phyloP scores from a whole-genome alignment of 2,888 invertebrate genomes.

The Osedax fenrisi region DNA sequence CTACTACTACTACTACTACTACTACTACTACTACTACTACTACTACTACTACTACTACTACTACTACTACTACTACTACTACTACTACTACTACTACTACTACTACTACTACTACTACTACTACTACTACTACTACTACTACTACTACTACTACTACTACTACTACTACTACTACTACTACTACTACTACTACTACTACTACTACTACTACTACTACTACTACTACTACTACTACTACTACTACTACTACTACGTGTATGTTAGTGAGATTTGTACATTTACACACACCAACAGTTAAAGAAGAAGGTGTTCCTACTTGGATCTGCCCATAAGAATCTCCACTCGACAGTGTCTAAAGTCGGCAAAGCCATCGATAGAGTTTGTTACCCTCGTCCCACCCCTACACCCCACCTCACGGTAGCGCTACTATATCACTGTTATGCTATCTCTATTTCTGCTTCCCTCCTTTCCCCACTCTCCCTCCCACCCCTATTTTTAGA shows the following conservation, averaged over 20 bases:
- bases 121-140: neutral
- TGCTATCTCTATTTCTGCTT: too few species aligned
- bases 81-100: neutral
- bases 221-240: neutral
- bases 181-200: neutral
- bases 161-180: neutral
- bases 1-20: neutral
- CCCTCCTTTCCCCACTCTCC: too few species aligned
- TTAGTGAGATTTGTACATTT: too few species aligned
- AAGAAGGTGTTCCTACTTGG: too few species aligned
- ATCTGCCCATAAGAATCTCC: slow-evolving; percentile 66
- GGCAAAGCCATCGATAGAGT: slow-evolving; percentile 87
- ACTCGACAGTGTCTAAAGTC: slow-evolving; percentile 72
- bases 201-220: neutral
- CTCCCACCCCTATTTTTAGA: too few species aligned
- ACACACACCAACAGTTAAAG: too few species aligned
- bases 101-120: neutral
- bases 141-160: neutral
- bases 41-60: neutral
- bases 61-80: neutral
- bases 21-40: neutral
- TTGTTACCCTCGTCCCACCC: too few species aligned
- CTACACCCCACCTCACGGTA: too few species aligned
- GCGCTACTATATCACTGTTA: too few species aligned
- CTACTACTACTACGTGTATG: neutral